Evolutionary conservation across 2,113 vertebrate genomes (phyloP).

Genomic region (Campylomormyrus numenius): DNA sequence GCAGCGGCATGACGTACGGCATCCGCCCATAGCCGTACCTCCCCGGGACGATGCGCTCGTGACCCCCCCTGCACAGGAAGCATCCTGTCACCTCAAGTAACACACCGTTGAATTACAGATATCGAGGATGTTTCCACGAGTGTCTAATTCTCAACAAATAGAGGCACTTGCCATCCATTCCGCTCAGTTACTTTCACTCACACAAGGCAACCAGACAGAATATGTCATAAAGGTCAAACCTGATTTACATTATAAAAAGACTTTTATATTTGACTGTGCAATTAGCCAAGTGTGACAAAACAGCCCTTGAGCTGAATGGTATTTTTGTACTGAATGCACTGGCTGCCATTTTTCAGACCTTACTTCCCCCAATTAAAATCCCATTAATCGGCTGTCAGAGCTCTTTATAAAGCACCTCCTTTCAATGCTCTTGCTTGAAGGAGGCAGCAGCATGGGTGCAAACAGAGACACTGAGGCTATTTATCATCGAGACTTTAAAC

Average conservation of each 20-base stretch:
- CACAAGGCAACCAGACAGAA: not conserved
- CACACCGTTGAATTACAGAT: not conserved
- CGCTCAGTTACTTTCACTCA: not conserved
- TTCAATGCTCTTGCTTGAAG: constrained; percentile 37
- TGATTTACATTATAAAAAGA: constrained; percentile 3
- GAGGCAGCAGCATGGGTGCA: constrained; percentile 45
- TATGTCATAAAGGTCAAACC: not conserved
- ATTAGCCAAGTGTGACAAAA: constrained; percentile 4
- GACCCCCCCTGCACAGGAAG: constrained; percentile 58
- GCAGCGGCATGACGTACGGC: constrained; percentile 68
- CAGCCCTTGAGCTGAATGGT: not conserved
- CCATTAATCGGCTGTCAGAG: constrained; percentile 45
- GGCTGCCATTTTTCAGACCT: constrained; percentile 32
- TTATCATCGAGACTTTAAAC: constrained; percentile 41
- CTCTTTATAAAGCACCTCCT: constrained; percentile 46
- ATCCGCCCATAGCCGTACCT: constrained; percentile 83
- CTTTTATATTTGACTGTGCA: not conserved
- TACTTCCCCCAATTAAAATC: constrained; percentile 36
- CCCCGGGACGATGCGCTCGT: constrained; percentile 69
- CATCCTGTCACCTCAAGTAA: not conserved
- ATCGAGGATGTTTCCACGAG: not conserved
- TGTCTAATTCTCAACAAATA: not conserved
- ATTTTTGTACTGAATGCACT: constrained; percentile 25
- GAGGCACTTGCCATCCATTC: not conserved
- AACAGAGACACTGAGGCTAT: constrained; percentile 42